Conservation (phyloP, 2,888 invertebrate species). For the Ypsolopha sequella region DNA sequence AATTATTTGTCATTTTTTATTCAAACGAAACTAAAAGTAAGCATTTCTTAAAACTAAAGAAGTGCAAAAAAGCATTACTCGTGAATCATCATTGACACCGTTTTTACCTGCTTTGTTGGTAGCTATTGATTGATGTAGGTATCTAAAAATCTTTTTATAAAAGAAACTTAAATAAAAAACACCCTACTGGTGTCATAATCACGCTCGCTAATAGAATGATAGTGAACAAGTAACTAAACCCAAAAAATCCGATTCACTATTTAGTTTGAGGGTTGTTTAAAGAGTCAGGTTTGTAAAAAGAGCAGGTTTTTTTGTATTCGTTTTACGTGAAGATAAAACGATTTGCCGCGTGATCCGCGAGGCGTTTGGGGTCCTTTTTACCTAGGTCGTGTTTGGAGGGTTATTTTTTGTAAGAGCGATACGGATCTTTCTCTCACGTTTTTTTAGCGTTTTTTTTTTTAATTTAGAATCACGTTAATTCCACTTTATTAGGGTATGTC, state of each 20-base stretch:
- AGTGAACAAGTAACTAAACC: background rate
- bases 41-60: too few relatives aligned
- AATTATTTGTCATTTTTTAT: slow-evolving; percentile 19
- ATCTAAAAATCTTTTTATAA: too few relatives aligned
- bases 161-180: too few relatives aligned
- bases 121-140: too few relatives aligned
- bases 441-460: slow-evolving; percentile 50
- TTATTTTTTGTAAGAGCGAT: slow-evolving; percentile 43
- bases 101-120: too few relatives aligned
- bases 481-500: slow-evolving; percentile 50
- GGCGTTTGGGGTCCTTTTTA: slow-evolving; percentile 38
- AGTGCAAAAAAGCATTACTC: too few relatives aligned
- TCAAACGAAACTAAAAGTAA: slow-evolving; percentile 25
- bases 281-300: slow-evolving; percentile 51
- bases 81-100: too few relatives aligned
- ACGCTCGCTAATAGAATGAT: too few relatives aligned
- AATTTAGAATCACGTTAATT: slow-evolving; percentile 33
- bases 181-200: too few relatives aligned
- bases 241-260: slow-evolving; percentile 18
- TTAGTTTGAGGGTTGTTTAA: slow-evolving; percentile 15
- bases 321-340: slow-evolving; percentile 24
- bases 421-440: slow-evolving; percentile 58
- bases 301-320: slow-evolving; percentile 35
- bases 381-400: slow-evolving; percentile 24
- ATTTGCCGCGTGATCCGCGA: slow-evolving; percentile 25